Conservation (phyloP, 2,797 vertebrate genomes). For the Sebastes itinus region DNA sequence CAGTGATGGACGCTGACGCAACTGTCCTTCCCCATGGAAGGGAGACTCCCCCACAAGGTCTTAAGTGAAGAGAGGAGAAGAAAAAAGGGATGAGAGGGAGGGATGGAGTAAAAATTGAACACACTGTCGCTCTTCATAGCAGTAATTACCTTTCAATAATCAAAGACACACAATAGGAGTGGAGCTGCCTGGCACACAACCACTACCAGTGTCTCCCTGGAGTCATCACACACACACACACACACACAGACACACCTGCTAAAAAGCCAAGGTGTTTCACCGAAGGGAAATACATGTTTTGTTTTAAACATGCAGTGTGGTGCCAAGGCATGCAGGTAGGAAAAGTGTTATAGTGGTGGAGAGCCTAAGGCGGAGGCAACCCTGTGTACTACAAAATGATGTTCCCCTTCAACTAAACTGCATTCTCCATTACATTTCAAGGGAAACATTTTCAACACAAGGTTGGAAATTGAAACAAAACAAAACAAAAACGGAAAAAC, state of each 20-base stretch:
- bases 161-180: constrained; percentile 13
- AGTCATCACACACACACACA: not conserved
- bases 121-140: not conserved
- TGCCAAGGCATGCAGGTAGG: not conserved
- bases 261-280: not conserved
- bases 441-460: too few species aligned
- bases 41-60: not conserved
- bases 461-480: too few species aligned
- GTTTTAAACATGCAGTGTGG: constrained; percentile 8
- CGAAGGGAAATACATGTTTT: not conserved
- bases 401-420: too few species aligned
- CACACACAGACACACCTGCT: not conserved
- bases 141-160: constrained; percentile 39
- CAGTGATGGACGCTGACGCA: constrained; percentile 58
- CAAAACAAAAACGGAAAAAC: too few species aligned
- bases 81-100: not conserved
- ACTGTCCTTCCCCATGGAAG: constrained; percentile 45
- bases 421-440: too few species aligned
- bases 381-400: too few species aligned
- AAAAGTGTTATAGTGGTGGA: not conserved
- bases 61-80: not conserved
- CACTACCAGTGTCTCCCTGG: not conserved
- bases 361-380: too few species aligned
- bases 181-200: not conserved
- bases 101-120: not conserved